Evolutionary conservation across 2,888 invertebrate species (phyloP), one percentile per base, ranked within the genome.

Genomic region (Xestia xanthographa): DNA sequence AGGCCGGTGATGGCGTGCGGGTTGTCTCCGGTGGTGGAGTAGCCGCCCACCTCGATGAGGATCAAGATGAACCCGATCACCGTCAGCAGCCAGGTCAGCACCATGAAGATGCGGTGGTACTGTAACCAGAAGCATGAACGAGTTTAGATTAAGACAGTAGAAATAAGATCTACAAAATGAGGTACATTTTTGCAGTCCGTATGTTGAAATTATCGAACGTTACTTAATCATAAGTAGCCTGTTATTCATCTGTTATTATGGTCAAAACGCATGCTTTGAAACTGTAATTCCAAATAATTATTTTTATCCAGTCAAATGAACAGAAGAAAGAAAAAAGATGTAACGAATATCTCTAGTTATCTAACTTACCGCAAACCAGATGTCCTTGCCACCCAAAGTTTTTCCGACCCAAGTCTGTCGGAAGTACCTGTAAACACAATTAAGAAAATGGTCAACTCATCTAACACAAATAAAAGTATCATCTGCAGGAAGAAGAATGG

Each of bases 81-180:
- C 0, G 99, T 98, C 84, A 99, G 96, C 50, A 97, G 88, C 98
- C 98, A 98, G 0, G 98, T 98, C 38, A 97, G 91, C 17, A 98
- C 97, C 98, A 99, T 99, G 87, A 98, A 97, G 86, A 98, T 97
- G 84, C 99, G 97, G 95, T 99, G 99, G 97, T 98, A 98, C 99
- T 99, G 95, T 88, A 92, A 89, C 17, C 2, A 83, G 20, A 82
- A 11, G 14, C 1, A 62, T 66, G 3, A 11, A 38, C 1, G 5
- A 38, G 4, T 17, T 67, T 17, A 66, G 14, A 63, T 69, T 34
- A 56, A 6, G 38, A 12, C 4, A n/a, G 14, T 17, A 43, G 65
- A 34, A 66, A 66, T 34, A 14, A 26, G 22, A 53, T 2, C 5
- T 48, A 29, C 14, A n/a, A 63, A 12, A n/a, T 0, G 4, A 41